These are phyloP conservation scores for Scolopax rusticola DNA, from an alignment of 2,797 vertebrate species.

Conservation along the genomic window DNA sequence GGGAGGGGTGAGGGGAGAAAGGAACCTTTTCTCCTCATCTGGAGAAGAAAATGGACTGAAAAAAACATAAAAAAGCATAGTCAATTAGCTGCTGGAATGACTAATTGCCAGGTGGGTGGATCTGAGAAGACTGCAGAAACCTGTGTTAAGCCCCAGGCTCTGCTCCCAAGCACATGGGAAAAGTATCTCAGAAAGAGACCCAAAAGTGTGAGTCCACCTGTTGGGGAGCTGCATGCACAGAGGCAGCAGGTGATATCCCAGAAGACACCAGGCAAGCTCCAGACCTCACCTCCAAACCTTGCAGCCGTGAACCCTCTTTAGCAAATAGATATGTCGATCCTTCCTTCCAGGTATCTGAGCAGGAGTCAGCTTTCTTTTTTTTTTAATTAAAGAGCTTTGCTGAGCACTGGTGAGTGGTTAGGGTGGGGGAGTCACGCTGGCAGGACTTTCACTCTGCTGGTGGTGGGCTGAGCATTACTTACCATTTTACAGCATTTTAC, in stretches of 20 bases:
- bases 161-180: not conserved
- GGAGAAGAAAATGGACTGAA: constrained; percentile 5
- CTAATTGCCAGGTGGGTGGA: constrained; percentile 67
- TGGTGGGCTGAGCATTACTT: not conserved
- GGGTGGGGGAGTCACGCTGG: not conserved
- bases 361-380: not conserved
- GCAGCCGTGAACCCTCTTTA: rapidly evolving
- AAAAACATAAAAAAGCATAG: constrained; percentile 5
- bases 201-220: rapidly evolving
- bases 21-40: not conserved
- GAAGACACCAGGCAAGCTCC: not conserved
- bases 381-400: not conserved
- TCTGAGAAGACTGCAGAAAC: constrained; percentile 30
- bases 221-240: not conserved
- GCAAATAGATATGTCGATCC: not conserved
- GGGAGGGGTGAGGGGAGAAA: not conserved
- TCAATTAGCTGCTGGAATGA: constrained; percentile 59
- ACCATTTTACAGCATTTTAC: not conserved
- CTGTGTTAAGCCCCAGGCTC: not conserved
- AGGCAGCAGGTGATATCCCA: not conserved
- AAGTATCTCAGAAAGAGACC: not conserved
- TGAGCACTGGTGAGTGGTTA: not conserved
- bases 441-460: not conserved
- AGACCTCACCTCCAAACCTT: not conserved
- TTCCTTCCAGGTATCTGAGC: not conserved